Conservation (phyloP, 2,113 vertebrate genomes). For the Melanerpes aurifrons region DNA sequence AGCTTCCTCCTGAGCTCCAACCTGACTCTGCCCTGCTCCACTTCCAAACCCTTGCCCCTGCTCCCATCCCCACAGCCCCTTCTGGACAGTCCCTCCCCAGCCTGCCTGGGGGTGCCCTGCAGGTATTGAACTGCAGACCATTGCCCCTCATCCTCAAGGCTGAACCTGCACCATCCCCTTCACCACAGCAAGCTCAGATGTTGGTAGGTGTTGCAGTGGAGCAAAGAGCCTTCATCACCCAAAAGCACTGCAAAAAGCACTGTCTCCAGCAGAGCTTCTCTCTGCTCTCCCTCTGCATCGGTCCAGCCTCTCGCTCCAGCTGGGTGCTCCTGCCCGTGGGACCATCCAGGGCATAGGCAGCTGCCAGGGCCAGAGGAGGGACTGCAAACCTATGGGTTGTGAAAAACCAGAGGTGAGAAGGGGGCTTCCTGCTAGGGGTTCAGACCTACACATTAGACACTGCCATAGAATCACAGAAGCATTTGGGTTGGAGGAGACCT, state of each 20-base stretch:
- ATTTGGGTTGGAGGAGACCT: no score
- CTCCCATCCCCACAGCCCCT: no score
- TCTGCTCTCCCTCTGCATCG: fast-evolving
- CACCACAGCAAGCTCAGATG: neutral
- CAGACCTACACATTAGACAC: no score
- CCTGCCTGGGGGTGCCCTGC: no score
- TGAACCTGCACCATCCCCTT: neutral
- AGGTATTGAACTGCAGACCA: no score
- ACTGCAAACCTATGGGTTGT: no score
- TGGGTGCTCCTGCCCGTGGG: neutral
- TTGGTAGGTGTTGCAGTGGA: neutral
- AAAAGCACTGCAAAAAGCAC: neutral
- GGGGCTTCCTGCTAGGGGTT: neutral
- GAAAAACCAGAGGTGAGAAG: neutral
- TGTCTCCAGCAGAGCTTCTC: neutral
- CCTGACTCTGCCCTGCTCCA: no score
- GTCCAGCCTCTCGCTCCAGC: neutral
- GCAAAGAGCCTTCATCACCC: neutral
- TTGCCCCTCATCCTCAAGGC: no score
- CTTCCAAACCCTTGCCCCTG: no score
- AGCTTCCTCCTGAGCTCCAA: no score
- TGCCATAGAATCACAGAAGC: neutral
- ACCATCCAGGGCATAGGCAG: neutral
- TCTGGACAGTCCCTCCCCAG: no score
- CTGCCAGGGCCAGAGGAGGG: neutral